A percentile compares a stretch with the other conserved stretches of the same genome.
phyloP scores from a whole-genome alignment of 2,797 vertebrate genomes.

The Urocyon cinereoargenteus region DNA sequence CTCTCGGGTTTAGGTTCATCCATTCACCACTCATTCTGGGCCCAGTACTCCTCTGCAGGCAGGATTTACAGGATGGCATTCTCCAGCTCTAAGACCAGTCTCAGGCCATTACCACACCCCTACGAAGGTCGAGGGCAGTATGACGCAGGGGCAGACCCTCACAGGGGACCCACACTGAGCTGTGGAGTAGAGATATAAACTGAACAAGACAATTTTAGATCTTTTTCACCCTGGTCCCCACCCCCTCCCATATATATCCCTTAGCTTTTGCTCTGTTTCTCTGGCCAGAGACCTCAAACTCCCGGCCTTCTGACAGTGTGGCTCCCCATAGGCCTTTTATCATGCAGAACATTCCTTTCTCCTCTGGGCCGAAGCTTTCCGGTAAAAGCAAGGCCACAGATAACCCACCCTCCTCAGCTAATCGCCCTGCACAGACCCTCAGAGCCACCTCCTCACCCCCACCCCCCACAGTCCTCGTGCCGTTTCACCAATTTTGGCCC shows the following conservation, averaged over 20 bases:
- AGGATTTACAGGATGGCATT: background rate
- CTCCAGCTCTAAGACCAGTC: background rate
- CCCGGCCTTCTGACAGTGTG: background rate
- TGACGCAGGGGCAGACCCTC: background rate
- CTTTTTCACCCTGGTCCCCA: background rate
- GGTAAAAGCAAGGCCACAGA: slow-evolving; percentile 42
- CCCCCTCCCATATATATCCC: no score
- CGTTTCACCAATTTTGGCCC: background rate
- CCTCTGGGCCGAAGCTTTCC: background rate
- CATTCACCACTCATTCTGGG: background rate
- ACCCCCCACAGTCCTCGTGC: background rate
- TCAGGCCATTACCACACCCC: background rate
- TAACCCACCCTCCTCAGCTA: slow-evolving; percentile 56
- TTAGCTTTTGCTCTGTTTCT: background rate
- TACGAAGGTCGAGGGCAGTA: background rate
- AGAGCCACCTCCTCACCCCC: background rate
- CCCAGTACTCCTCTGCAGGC: background rate
- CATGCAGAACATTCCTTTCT: slow-evolving; percentile 8
- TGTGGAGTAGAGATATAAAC: background rate
- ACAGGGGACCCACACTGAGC: background rate
- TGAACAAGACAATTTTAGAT: background rate
- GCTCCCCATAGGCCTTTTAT: slow-evolving; percentile 52
- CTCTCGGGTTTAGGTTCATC: background rate
- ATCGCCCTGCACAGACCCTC: slow-evolving; percentile 62
- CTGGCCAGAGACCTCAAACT: background rate